Base-by-base conservation (phyloP, 1,140 invertebrate species). In the Araneus ventricosus region DNA sequence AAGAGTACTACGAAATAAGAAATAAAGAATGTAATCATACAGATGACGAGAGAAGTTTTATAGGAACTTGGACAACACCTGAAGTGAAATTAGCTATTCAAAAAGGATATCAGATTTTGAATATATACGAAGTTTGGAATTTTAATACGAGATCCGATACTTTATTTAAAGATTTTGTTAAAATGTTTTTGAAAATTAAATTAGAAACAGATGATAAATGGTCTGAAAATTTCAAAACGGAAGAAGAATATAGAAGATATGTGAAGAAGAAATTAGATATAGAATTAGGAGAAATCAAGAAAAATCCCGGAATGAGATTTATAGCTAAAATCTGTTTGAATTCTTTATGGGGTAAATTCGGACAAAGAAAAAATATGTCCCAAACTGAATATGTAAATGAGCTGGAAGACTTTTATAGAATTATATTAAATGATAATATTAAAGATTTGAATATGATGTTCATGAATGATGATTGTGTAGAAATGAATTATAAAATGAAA, bases 121-220 rank as follows among this genome's bases (percentile, higher is more conserved):
- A 90, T 57, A 80, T 90, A 6, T 90, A 90, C 61, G 70, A 90
- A 80, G 70, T 90, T 20, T 80, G 88, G 70, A 45, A 80, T 80
- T 90, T 80, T 61, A 52, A 90, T 57, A 80, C 20, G 27, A 90
- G 79, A 90, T 24, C 41, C 20, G 24, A 80, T 20, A 7, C 4
- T 27, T 80, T 90, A 79, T 80, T 90, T 80, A 90, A 39, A n/a
- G 30, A 79, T 34, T 90, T 80, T 80, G 88, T 80, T 80, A 90
- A 90, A 90, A 80, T 59, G 70, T 80, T 90, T 80, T 80, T 79
- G n/a, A 80, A 90, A 80, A 90, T 90, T 45, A 80, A 90, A 90
- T 39, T 90, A 59, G 67, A 90, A 90, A 90, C 45, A 59, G 63
- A 70, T 89, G 37, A 75, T 79, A 89, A 89, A 89, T 89, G 63